Evolutionary conservation across 2,888 invertebrate genomes (phyloP).

Genomic region (Deilephila porcellus): DNA sequence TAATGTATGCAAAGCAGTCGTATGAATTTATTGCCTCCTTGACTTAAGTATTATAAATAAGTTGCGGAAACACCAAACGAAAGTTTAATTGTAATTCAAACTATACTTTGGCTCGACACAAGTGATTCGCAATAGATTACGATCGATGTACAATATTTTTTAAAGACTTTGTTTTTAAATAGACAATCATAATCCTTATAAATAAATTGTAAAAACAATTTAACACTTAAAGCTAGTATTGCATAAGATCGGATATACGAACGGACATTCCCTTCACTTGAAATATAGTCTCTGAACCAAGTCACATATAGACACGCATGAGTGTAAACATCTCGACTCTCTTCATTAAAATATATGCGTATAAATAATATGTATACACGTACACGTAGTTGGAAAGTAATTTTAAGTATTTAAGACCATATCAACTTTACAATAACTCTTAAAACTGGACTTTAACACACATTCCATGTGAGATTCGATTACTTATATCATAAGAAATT

Average conservation of each 20-base stretch:
- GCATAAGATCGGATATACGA: slow-evolving; percentile 79
- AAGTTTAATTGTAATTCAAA: slow-evolving; percentile 44
- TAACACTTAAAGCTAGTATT: slow-evolving; percentile 84
- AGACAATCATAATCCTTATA: slow-evolving; percentile 69
- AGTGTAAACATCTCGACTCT: slow-evolving; percentile 4
- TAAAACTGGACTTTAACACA: slow-evolving; percentile 43
- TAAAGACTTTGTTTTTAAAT: slow-evolving; percentile 50
- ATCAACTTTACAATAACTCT: slow-evolving; percentile 13
- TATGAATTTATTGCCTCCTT: slow-evolving; percentile 47
- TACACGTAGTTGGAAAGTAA: slow-evolving; percentile 32
- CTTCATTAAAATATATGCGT: slow-evolving; percentile 36
- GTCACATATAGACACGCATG: slow-evolving; percentile 48
- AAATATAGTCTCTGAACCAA: slow-evolving; percentile 60
- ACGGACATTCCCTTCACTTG: slow-evolving; percentile 61
- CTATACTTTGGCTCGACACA: slow-evolving; percentile 72
- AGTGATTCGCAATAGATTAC: slow-evolving; percentile 62
- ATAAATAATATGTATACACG: slow-evolving; percentile 34
- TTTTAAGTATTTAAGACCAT: slow-evolving; percentile 7
- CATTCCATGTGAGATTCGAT: slow-evolving; percentile 45
- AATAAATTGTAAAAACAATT: slow-evolving; percentile 83
- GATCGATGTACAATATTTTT: slow-evolving; percentile 50
- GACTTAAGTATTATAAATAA: slow-evolving; percentile 39
- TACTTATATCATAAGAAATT: slow-evolving; percentile 37
- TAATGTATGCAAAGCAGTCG: slow-evolving; percentile 66
- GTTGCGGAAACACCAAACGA: slow-evolving; percentile 56